Base-by-base conservation (phyloP, 2,113 vertebrate species). In the Lethenteron reissneri region DNA sequence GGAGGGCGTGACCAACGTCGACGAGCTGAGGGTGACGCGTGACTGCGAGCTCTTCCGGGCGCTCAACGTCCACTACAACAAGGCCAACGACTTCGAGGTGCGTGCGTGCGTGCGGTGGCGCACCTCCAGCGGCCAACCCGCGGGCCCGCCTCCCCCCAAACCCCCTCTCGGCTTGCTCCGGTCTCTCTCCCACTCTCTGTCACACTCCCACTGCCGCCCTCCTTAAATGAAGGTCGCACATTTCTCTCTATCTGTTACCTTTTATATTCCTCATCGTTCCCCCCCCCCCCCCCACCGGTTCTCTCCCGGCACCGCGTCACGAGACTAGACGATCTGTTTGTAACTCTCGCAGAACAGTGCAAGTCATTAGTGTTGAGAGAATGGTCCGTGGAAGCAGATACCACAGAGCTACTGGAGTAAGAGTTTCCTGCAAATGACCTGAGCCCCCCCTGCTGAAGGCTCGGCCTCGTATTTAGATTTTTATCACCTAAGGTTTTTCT, bases 51-150 rank as follows among this genome's bases (percentile, higher is more conserved):
- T 85, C 12, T 84, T 82, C 74, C 83, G 83, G 73, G 82, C 84
- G 17, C 77, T 85, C 64, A 85, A 85, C 79, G 82, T 85, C 81
- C 84, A 85, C 77, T 85, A 85, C 78, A 85, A 85, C 73, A 85
- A 85, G 76, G 83, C 83, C 71, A 85, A 84, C 70, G 77, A 85
- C 74, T 85, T 84, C 72, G 82, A 85, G 82, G 84, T 85, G 14
- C 58, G 58, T 41, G n/a, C n/a, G n/a, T 8, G 12, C 14, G 8
- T n/a, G 9, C 11, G 10, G n/a, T 25, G 9, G 11, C n/a, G 10
- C 64, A 10, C 41, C 41, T 41, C 41, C 41, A 41, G 41, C 41
- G 41, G 41, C 4, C 41, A 41, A 64, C 21, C 60, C 21, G 5
- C 21, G 14, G 14, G 14, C 21, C 21, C 8, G 14, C 60, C 60